These are phyloP conservation scores for Ctenicera cuprea DNA, from an alignment of 2,888 invertebrate genomes.

Conservation along the genomic window DNA sequence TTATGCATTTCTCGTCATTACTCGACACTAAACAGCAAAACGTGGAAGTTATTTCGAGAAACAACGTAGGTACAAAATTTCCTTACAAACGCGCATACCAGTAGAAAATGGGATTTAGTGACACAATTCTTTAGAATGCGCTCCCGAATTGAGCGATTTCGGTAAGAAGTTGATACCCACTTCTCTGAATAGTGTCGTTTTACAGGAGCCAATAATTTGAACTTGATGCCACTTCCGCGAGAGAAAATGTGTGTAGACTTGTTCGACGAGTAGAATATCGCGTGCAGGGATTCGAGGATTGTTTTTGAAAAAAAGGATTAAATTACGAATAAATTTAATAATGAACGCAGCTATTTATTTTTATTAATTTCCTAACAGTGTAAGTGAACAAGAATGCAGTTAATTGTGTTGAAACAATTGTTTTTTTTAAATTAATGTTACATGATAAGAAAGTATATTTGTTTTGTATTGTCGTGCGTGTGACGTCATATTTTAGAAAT, in stretches of 20 bases:
- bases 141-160: background rate
- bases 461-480: too few species aligned
- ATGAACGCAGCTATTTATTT: background rate
- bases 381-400: too few species aligned
- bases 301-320: background rate
- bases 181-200: slow-evolving; percentile 1
- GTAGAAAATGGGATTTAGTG: background rate
- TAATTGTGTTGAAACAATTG: too few species aligned
- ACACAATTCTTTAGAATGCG: background rate
- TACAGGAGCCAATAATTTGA: slow-evolving; percentile 4
- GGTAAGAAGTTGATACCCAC: background rate
- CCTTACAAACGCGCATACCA: background rate
- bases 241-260: background rate
- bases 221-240: slow-evolving; percentile 2
- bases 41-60: slow-evolving; percentile 8
- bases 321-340: background rate
- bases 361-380: background rate
- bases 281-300: too few species aligned
- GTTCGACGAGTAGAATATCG: background rate
- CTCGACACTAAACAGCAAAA: slow-evolving; percentile 10
- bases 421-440: too few species aligned
- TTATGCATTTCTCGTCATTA: background rate
- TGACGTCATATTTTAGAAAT: too few species aligned
- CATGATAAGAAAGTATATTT: too few species aligned
- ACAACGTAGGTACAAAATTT: background rate